Evolutionary conservation across 2,113 vertebrate species (phyloP).

Genomic region (Scomber japonicus): DNA sequence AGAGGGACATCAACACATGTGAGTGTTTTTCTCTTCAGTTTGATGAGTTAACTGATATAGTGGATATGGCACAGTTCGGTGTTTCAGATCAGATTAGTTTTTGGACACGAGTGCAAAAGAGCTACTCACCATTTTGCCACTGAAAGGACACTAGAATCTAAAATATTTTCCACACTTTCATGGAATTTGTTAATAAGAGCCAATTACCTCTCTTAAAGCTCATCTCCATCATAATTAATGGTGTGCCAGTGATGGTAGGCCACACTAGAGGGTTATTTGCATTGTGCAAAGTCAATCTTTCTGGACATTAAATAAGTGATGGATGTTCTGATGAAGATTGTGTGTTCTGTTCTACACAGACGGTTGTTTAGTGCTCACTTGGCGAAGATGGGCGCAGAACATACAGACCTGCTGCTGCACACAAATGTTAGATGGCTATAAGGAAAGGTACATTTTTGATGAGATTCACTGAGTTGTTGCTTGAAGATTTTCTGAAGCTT

Average conservation of each 20-base stretch:
- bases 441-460: not conserved
- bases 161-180: not conserved
- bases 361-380: too few relatives aligned
- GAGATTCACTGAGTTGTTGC: constrained; percentile 8
- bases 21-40: too few relatives aligned
- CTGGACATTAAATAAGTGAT: not conserved
- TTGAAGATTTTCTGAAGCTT: constrained; percentile 20
- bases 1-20: too few relatives aligned
- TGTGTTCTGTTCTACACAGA: not conserved
- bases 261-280: not conserved
- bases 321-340: not conserved
- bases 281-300: not conserved
- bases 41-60: too few relatives aligned
- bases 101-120: too few relatives aligned
- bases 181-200: not conserved
- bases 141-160: not conserved
- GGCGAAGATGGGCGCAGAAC: not conserved
- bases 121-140: too few relatives aligned
- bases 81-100: too few relatives aligned
- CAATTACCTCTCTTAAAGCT: not conserved
- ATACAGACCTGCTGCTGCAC: not conserved
- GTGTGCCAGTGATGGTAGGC: not conserved
- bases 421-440: not conserved
- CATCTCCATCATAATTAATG: not conserved
- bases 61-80: too few relatives aligned